Conservation (phyloP, 2,113 vertebrate species). For the Capreolus pygargus region DNA sequence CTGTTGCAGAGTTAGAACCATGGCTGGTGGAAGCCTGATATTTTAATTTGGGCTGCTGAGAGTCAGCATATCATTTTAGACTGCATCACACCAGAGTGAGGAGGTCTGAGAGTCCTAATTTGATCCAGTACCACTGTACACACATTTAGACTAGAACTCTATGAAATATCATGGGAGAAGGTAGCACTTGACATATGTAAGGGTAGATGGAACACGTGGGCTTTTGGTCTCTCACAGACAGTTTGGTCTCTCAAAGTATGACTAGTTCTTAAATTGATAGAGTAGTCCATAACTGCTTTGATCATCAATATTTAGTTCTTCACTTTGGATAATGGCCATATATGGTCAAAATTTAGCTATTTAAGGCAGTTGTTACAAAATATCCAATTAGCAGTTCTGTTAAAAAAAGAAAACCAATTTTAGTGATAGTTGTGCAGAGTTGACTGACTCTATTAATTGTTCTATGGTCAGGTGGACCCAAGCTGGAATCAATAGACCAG, state of each 20-base stretch:
- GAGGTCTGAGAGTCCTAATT: neutral
- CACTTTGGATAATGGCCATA: neutral
- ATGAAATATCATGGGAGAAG: neutral
- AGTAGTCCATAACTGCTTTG: neutral
- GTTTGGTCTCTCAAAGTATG: neutral
- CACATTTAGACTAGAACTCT: neutral
- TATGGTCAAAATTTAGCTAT: neutral
- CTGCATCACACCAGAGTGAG: neutral
- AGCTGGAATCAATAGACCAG: neutral
- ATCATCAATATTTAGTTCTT: constrained; percentile 9
- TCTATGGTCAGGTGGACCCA: neutral
- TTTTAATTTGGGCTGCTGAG: neutral
- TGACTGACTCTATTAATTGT: neutral
- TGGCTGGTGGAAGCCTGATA: neutral
- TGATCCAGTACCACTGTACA: neutral
- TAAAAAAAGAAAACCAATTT: neutral
- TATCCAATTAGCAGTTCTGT: neutral
- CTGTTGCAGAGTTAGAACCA: neutral
- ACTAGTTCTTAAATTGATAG: neutral
- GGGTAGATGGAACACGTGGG: neutral
- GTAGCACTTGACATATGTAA: neutral
- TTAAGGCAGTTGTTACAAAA: neutral
- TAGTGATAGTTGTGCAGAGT: neutral
- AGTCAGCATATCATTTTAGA: neutral
- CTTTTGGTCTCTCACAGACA: neutral